phyloP scores from a whole-genome alignment of 2,113 vertebrate genomes.

The Cercocebus atys region DNA sequence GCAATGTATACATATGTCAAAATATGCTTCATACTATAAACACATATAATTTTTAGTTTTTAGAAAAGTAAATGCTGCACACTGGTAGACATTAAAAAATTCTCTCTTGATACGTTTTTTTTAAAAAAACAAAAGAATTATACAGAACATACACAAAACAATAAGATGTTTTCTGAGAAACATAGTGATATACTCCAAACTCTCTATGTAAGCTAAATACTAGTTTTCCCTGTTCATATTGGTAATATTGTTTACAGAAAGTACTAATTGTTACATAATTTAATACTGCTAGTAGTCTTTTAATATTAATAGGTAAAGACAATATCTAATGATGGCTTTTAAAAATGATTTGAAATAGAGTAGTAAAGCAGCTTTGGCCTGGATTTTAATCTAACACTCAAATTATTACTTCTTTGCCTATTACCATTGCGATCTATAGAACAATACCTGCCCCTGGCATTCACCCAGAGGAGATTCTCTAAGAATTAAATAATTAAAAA shows the following conservation, averaged over 20 bases:
- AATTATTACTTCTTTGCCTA: not conserved
- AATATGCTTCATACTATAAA: not conserved
- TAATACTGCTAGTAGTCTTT: not conserved
- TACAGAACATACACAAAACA: not conserved
- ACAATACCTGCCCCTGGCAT: not conserved
- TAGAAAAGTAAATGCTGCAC: not conserved
- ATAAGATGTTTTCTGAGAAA: not conserved
- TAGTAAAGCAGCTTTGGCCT: not conserved
- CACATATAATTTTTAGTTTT: not conserved
- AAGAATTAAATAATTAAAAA: not conserved
- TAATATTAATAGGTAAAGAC: not conserved
- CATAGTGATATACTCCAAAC: not conserved
- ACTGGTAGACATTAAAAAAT: not conserved
- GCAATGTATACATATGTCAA: not conserved
- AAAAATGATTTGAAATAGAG: not conserved
- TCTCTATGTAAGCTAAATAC: not conserved
- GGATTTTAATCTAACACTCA: not conserved
- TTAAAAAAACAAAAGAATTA: not conserved
- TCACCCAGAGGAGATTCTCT: not conserved
- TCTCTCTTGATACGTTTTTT: not conserved
- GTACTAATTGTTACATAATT: not conserved
- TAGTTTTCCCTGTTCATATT: not conserved
- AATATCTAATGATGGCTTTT: not conserved
- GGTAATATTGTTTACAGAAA: not conserved
- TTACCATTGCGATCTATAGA: not conserved